Conservation (phyloP, 2,888 invertebrate species). For the Agrotis clavis region DNA sequence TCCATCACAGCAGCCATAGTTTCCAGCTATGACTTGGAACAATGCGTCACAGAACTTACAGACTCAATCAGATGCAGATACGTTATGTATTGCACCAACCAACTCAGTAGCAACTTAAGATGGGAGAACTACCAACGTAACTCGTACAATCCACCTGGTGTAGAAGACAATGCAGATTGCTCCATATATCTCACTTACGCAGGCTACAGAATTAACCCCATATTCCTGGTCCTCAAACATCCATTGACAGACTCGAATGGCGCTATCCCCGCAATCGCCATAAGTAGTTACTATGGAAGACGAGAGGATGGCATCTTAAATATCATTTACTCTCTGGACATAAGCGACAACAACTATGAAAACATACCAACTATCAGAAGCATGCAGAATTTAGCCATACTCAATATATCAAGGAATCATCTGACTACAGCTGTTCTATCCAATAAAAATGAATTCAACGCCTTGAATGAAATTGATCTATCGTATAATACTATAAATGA, state of each 20-base stretch:
- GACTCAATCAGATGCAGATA: slow-evolving; percentile 19
- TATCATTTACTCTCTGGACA: slow-evolving; percentile 66
- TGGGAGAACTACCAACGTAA: slow-evolving; percentile 22
- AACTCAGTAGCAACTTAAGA: neutral
- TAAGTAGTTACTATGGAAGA: neutral
- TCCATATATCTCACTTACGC: slow-evolving; percentile 20
- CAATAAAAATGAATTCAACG: slow-evolving; percentile 63
- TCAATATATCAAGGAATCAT: slow-evolving; percentile 75
- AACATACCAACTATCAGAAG: slow-evolving; percentile 60
- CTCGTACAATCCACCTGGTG: slow-evolving; percentile 4
- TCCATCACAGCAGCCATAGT: slow-evolving; percentile 5
- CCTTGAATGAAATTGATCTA: slow-evolving; percentile 73
- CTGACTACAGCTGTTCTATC: slow-evolving; percentile 71
- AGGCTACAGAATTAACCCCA: slow-evolving; percentile 29
- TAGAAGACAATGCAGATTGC: slow-evolving; percentile 8
- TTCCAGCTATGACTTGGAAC: slow-evolving; percentile 17
- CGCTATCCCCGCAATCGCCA: slow-evolving; percentile 5
- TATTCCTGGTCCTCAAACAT: slow-evolving; percentile 35
- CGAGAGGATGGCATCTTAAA: neutral
- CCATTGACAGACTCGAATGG: fast-evolving
- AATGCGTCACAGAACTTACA: slow-evolving; percentile 19
- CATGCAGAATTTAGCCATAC: slow-evolving; percentile 68
- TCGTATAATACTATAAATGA: slow-evolving; percentile 77
- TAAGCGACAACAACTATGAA: slow-evolving; percentile 69
- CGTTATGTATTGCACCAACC: slow-evolving; percentile 30